Conservation (phyloP, 2,888 invertebrate species). For the Chrysopilus asiliformis region DNA sequence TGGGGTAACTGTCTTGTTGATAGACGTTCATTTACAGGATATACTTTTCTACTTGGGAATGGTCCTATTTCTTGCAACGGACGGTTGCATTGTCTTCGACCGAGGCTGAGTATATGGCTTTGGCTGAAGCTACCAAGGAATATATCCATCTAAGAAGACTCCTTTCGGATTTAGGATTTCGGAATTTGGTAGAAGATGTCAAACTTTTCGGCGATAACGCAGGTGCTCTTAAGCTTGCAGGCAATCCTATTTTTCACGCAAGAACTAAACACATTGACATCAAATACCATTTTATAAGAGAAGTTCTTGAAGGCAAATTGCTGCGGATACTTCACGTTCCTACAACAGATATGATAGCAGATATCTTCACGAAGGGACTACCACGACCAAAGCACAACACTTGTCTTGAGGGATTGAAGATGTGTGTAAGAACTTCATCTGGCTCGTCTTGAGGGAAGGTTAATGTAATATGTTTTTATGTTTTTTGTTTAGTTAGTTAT, state of each 20-base stretch:
- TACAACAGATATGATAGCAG: no score
- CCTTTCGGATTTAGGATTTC: not conserved
- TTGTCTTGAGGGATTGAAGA: not conserved
- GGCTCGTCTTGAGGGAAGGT: no score
- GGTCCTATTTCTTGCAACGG: conserved; percentile 1
- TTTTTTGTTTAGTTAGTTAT: no score
- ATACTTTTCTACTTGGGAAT: no score
- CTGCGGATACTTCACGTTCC: not conserved
- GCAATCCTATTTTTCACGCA: no score
- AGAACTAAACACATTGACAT: no score
- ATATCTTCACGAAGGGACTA: conserved; percentile 1
- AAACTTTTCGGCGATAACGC: conserved; percentile 1
- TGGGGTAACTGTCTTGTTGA: conserved; percentile 16
- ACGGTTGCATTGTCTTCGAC: no score
- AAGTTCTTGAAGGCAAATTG: not conserved
- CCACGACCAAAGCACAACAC: conserved; percentile 1
- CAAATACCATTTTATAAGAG: no score
- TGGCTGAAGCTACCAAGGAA: not conserved
- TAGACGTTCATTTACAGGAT: conserved; percentile 3
- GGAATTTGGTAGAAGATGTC: not conserved
- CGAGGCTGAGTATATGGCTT: no score
- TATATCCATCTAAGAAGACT: not conserved
- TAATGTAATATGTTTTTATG: no score
- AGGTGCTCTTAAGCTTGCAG: not conserved
- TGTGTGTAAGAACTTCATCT: no score